phyloP scores from a whole-genome alignment of 1,140 invertebrate genomes.

The Eueides isabella region DNA sequence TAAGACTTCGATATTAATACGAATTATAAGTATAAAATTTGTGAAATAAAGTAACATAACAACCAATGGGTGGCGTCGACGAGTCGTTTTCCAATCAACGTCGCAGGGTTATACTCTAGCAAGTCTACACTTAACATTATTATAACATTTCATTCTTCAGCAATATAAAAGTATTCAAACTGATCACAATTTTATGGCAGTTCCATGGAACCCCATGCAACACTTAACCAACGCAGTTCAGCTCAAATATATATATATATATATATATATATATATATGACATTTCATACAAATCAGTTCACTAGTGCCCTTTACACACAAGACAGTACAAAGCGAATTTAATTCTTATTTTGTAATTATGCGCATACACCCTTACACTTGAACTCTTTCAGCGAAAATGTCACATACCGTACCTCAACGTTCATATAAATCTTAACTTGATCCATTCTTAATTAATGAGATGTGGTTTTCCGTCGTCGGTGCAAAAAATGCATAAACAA shows the following conservation, averaged over 20 bases:
- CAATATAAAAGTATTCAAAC: conserved; percentile 82
- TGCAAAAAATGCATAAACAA: conserved; percentile 77
- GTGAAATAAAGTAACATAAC: conserved; percentile 54
- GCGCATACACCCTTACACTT: conserved; percentile 58
- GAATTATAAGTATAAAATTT: conserved; percentile 56
- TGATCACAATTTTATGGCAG: conserved; percentile 81
- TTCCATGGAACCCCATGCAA: conserved; percentile 79
- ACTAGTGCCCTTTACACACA: conserved; percentile 56
- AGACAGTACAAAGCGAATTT: conserved; percentile 60
- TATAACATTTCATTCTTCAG: conserved; percentile 75
- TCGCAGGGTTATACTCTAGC: conserved; percentile 76
- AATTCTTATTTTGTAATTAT: conserved; percentile 54
- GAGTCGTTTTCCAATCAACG: conserved; percentile 72
- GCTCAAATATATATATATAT: conserved; percentile 68
- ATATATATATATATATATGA: conserved; percentile 79
- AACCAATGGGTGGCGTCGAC: conserved; percentile 48
- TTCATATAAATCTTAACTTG: conserved; percentile 65
- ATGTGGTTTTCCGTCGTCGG: conserved; percentile 72
- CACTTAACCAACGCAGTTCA: conserved; percentile 67
- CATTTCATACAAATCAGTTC: conserved; percentile 67
- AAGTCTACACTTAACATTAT: conserved; percentile 79
- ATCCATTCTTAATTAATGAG: conserved; percentile 77
- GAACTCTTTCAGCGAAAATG: conserved; percentile 70
- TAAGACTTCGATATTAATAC: conserved; percentile 36
- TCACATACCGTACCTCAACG: conserved; percentile 74